Conservation (phyloP, 2,888 invertebrate genomes). For the Synergus itoensis region DNA sequence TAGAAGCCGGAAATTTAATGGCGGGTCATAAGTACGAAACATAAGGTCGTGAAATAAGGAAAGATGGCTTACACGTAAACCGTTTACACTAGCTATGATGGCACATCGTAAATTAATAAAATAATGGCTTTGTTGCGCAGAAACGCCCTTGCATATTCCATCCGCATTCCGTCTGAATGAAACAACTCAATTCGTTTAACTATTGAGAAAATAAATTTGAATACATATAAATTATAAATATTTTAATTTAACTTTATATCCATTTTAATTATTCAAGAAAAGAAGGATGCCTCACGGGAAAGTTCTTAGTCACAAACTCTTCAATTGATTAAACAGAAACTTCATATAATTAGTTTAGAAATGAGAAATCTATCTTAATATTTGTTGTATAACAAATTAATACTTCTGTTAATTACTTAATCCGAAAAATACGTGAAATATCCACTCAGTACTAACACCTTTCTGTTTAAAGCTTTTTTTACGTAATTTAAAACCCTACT, state of each 20-base stretch:
- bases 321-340: neutral
- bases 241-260: neutral
- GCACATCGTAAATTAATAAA: conserved; percentile 16
- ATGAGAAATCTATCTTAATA: neutral
- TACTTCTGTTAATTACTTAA: neutral
- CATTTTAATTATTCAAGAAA: neutral
- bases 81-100: neutral
- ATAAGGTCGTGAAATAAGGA: conserved; percentile 24
- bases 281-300: neutral
- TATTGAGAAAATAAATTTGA: neutral
- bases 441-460: neutral
- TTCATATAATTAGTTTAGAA: neutral
- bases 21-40: conserved; percentile 1
- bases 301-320: neutral
- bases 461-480: neutral
- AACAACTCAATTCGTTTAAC: neutral
- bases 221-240: neutral
- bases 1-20: neutral
- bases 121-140: neutral
- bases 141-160: neutral
- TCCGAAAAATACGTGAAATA: neutral
- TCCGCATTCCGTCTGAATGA: neutral
- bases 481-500: neutral
- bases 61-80: conserved; percentile 30
- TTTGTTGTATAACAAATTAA: neutral